A percentile compares a stretch with the other conserved stretches of the same genome.
Conservation (phyloP, 2,113 vertebrate species). For the Peromyscus leucopus region DNA sequence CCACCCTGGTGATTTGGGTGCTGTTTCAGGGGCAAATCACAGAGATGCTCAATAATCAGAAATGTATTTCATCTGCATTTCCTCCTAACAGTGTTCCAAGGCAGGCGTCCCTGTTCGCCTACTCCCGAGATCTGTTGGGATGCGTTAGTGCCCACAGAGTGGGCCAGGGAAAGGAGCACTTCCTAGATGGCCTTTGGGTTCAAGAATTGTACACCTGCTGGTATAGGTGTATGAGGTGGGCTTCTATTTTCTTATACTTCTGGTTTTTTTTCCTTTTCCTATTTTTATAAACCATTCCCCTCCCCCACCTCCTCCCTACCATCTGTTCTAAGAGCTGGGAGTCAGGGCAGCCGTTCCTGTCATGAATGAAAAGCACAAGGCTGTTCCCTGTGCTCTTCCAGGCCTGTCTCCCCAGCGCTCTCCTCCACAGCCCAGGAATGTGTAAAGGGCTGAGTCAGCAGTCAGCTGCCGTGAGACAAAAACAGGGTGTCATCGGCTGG, state of each 20-base stretch:
- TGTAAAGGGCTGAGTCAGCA: constrained; percentile 84
- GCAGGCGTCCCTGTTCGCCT: not conserved
- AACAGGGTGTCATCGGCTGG: constrained; percentile 65
- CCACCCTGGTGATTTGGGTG: not conserved
- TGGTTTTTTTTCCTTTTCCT: constrained; percentile 5
- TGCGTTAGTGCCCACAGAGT: not conserved
- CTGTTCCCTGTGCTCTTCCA: constrained; percentile 66
- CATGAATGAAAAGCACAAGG: constrained; percentile 81
- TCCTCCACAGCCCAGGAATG: constrained; percentile 79
- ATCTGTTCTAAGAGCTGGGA: constrained; percentile 63
- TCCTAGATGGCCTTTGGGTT: not conserved
- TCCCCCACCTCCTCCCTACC: not conserved
- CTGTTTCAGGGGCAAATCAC: constrained; percentile 1
- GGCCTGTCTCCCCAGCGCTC: constrained; percentile 21
- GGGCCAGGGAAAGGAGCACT: not conserved
- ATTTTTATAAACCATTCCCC: constrained; percentile 35
- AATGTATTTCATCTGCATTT: not conserved
- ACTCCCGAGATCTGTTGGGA: not conserved
- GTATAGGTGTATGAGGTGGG: not conserved
- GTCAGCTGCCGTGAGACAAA: constrained; percentile 81
- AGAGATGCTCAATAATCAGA: not conserved
- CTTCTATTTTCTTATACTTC: not conserved
- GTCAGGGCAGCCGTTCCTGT: constrained; percentile 81
- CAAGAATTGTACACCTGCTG: not conserved
- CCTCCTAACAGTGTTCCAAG: not conserved